Evolutionary conservation across 2,888 invertebrate genomes (phyloP).

Genomic region (Phaonia tiefii): DNA sequence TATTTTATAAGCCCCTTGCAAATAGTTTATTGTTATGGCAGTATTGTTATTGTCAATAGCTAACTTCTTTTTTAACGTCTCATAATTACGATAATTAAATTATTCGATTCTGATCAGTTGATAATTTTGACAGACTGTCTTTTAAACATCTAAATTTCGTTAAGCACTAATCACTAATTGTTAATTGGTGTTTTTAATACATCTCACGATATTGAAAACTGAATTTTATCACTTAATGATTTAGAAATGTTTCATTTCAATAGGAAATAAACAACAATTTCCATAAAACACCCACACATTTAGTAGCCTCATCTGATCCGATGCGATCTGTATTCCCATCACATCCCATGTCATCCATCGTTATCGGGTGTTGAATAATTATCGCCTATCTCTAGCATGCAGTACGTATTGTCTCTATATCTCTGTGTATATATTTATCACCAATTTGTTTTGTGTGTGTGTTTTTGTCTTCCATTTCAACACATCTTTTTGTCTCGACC

Average conservation of each 20-base stretch:
- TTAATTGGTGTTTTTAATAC: conserved; percentile 26
- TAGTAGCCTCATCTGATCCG: too few relatives aligned
- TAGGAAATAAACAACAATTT: neutral
- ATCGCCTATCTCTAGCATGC: conserved; percentile 56
- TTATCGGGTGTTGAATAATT: conserved; percentile 59
- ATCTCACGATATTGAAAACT: conserved; percentile 20
- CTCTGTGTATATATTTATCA: conserved; percentile 9
- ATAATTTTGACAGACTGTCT: neutral
- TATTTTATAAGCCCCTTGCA: too few relatives aligned
- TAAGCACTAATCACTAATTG: conserved; percentile 30
- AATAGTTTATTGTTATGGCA: too few relatives aligned
- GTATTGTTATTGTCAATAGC: too few relatives aligned
- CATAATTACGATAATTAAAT: too few relatives aligned
- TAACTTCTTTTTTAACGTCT: too few relatives aligned
- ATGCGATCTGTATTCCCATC: neutral
- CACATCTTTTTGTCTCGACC: conserved; percentile 47
- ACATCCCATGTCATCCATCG: conserved; percentile 15
- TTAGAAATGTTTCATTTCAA: neutral
- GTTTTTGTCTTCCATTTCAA: conserved; percentile 39
- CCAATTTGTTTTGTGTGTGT: conserved; percentile 36
- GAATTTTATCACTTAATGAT: conserved; percentile 8
- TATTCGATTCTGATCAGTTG: conserved; percentile 14
- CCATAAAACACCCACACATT: conserved; percentile 35
- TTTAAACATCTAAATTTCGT: conserved; percentile 16
- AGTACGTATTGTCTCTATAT: neutral